Evolutionary conservation across 2,797 vertebrate species (phyloP).

Genomic region (Danio tinwini): DNA sequence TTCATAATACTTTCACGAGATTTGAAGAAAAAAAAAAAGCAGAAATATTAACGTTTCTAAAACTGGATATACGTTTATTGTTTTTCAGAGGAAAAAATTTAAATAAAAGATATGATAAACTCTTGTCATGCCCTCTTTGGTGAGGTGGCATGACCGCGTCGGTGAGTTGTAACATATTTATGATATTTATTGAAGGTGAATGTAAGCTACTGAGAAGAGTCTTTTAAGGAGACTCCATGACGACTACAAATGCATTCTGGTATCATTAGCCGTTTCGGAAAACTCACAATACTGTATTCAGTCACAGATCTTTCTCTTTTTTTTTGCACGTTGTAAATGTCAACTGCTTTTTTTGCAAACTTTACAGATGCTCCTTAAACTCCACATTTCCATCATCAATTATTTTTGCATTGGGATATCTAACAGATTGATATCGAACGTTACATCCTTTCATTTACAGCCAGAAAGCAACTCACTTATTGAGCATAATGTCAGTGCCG

Average conservation of each 20-base stretch:
- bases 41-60: constrained; percentile 60
- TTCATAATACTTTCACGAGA: constrained; percentile 41
- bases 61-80: constrained; percentile 60
- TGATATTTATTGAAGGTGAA: constrained; percentile 88
- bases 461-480: constrained; percentile 77
- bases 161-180: constrained; percentile 77
- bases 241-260: constrained; percentile 62
- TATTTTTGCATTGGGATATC: constrained; percentile 33
- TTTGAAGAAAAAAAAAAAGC: constrained; percentile 53
- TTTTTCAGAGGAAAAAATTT: constrained; percentile 56
- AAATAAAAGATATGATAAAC: constrained; percentile 57
- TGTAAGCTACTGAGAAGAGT: constrained; percentile 83
- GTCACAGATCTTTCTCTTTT: constrained; percentile 64
- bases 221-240: constrained; percentile 65
- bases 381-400: constrained; percentile 54
- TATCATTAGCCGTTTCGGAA: constrained; percentile 77
- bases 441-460: constrained; percentile 78
- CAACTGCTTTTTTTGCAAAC: constrained; percentile 72
- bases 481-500: constrained; percentile 78
- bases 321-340: constrained; percentile 72
- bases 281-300: constrained; percentile 77
- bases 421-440: constrained; percentile 56
- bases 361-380: constrained; percentile 54
- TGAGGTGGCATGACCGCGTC: constrained; percentile 60
- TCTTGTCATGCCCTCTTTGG: constrained; percentile 47